A percentile compares a stretch with the other conserved stretches of the same genome.
Evolutionary conservation across 2,888 invertebrate species (phyloP).

Genomic region (Thecophora atra): DNA sequence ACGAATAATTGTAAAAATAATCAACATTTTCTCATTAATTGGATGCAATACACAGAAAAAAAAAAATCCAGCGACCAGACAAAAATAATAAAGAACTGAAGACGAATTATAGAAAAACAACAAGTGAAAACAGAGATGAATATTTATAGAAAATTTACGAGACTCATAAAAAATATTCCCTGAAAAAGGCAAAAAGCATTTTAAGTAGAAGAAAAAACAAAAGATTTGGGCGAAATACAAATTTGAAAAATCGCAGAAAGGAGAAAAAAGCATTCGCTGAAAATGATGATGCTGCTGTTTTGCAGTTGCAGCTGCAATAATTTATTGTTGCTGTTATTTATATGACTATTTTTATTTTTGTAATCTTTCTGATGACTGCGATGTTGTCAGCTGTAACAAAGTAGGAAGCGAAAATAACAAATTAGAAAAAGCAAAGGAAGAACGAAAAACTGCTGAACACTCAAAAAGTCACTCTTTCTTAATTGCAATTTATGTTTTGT

Average conservation of each 20-base stretch:
- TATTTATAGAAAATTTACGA: background rate
- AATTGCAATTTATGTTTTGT: background rate
- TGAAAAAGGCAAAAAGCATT: background rate
- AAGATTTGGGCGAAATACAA: conserved; percentile 11
- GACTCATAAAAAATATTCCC: background rate
- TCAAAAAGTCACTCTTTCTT: background rate
- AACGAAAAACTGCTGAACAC: background rate
- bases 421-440: background rate
- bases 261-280: background rate
- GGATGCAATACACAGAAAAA: conserved; percentile 9
- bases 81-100: background rate
- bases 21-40: conserved; percentile 22
- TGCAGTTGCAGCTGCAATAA: conserved; percentile 27
- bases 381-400: conserved; percentile 8
- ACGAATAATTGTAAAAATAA: background rate
- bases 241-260: conserved; percentile 16
- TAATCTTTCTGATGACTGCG: background rate
- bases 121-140: background rate
- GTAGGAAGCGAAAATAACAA: background rate
- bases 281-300: conserved; percentile 5
- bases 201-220: conserved; percentile 16
- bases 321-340: conserved; percentile 9
- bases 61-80: background rate
- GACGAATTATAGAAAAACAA: background rate
- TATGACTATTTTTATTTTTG: no score